Base-by-base conservation (phyloP, 2,797 vertebrate species). In the Varecia variegata region DNA sequence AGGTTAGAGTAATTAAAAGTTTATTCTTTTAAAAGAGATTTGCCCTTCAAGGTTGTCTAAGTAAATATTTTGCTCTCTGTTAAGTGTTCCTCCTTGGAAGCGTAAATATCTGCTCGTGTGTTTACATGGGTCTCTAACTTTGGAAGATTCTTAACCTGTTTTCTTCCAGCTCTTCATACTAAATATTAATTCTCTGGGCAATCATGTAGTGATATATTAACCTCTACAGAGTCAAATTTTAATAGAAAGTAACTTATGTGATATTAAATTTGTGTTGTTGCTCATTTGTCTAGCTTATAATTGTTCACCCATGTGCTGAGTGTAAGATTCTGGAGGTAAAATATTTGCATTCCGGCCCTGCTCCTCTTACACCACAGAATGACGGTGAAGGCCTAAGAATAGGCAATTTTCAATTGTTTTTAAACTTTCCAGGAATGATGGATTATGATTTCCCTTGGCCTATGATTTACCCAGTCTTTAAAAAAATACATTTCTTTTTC, bases 1-100 rank as follows among this genome's bases (percentile, higher is more conserved):
- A 40, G 35, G 68, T 73, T 81, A 94, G 62, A 85, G 65, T 88
- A 93, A 96, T 97, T 86, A 96, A 87, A 86, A n/a, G 25, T 93
- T 92, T 89, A 90, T 85, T 94, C 60, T 94, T 97, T 94, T 85
- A 87, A 56, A 94, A 80, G 90, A 71, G 83, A 87, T 35, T 81
- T 76, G 54, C 77, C 50, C 71, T 96, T 86, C 40, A 68, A 25
- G 40, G 3, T 84, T 81, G 27, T 92, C 73, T 94, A 92, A 93
- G 96, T 97, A 98, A 97, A 97, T 97, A 97, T 95, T 97, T 96
- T 96, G 87, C 32, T 95, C 35, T 92, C 71, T 92, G 76, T 82
- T 96, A 97, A 96, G 94, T 96, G 94, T 96, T 97, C 10, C 81
- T 95, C 56, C 83, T 96, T 95, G 25, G 58, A 92, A 89, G 50